phyloP scores from a whole-genome alignment of 2,797 vertebrate species.

The Triplophysa bombifrons region DNA sequence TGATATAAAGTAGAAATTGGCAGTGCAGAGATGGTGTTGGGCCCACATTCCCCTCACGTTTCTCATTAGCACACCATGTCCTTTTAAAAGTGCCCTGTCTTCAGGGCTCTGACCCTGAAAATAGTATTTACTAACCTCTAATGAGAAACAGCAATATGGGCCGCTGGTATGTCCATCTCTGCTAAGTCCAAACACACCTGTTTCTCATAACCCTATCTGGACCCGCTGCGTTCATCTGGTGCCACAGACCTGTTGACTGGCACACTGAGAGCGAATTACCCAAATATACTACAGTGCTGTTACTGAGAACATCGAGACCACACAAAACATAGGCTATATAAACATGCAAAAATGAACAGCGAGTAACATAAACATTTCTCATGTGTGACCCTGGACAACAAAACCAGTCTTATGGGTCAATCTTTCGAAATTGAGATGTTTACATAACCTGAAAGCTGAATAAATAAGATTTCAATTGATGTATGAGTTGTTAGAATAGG shows the following conservation, averaged over 20 bases:
- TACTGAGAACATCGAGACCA: conserved; percentile 45
- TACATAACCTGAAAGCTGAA: too few species aligned
- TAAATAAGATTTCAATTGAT: too few species aligned
- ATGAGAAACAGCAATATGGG: conserved; percentile 67
- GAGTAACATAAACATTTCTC: not conserved
- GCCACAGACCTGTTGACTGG: conserved; percentile 46
- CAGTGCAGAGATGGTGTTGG: not conserved
- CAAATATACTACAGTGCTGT: conserved; percentile 62
- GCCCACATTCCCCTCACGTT: conserved; percentile 41
- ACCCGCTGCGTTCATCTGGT: conserved; percentile 33
- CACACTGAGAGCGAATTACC: conserved; percentile 58
- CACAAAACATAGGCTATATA: not conserved
- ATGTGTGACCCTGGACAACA: too few species aligned
- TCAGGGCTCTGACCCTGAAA: conserved; percentile 72
- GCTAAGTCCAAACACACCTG: conserved; percentile 69
- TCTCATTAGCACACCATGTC: conserved; percentile 54
- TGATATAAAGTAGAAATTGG: not conserved
- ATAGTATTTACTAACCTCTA: conserved; percentile 66
- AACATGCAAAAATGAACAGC: conserved; percentile 49
- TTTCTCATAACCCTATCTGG: conserved; percentile 65
- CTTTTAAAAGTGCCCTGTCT: conserved; percentile 66
- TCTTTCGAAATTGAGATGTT: too few species aligned
- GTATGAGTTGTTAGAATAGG: too few species aligned
- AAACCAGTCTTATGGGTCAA: too few species aligned
- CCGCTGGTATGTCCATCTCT: conserved; percentile 48